Conservation (phyloP, 2,797 vertebrate genomes). For the Rhadinocentrus ornatus region DNA sequence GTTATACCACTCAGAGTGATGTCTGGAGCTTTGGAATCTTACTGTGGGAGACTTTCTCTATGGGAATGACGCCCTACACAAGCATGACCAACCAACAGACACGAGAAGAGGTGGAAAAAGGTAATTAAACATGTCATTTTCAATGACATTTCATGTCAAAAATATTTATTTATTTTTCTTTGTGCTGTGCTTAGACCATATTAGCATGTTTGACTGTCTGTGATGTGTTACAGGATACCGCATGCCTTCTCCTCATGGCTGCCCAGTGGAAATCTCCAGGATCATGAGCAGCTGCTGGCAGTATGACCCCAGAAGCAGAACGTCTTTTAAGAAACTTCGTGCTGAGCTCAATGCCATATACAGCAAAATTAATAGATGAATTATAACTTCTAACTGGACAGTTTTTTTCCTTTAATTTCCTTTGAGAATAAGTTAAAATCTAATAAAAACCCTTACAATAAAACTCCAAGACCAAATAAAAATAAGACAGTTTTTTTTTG, state of each 20-base stretch:
- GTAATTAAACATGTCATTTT: conserved; percentile 67
- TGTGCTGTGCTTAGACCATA: not conserved
- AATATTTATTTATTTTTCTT: not conserved
- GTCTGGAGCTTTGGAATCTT: conserved; percentile 97
- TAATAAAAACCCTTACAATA: not conserved
- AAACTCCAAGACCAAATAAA: not conserved
- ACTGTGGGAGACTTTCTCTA: conserved; percentile 95
- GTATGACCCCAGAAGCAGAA: conserved; percentile 87
- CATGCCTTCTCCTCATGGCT: conserved; percentile 85
- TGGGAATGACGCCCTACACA: conserved; percentile 89
- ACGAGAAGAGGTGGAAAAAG: conserved; percentile 90
- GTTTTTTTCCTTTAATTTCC: not conserved
- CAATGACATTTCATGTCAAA: too few species aligned
- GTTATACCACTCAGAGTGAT: conserved; percentile 93
- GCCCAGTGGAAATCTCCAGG: conserved; percentile 87
- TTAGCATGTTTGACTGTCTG: conserved; percentile 2
- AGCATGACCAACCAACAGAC: conserved; percentile 94
- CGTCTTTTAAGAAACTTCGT: conserved; percentile 84
- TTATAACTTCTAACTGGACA: not conserved
- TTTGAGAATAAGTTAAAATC: not conserved
- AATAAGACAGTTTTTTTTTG: not conserved
- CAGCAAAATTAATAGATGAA: conserved; percentile 67
- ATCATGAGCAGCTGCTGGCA: conserved; percentile 94
- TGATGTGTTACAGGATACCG: conserved; percentile 84
- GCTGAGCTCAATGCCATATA: conserved; percentile 84